These are phyloP conservation scores for Lepidocyrtoides sp. DNA, from an alignment of 2,888 invertebrate species.

Conservation along the genomic window DNA sequence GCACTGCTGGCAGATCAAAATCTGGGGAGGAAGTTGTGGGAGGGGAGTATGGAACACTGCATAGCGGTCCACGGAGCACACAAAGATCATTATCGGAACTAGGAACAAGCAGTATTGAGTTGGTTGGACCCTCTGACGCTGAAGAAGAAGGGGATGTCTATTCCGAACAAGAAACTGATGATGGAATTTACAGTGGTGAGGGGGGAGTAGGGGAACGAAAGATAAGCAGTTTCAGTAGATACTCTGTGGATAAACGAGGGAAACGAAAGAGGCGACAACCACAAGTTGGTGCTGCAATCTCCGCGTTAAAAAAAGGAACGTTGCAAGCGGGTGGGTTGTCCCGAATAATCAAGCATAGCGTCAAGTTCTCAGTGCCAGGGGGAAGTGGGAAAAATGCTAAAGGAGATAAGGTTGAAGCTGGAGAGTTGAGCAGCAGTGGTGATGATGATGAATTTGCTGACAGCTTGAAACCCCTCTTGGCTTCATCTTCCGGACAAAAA, in stretches of 20 bases:
- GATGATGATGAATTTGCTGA: slow-evolving; percentile 40
- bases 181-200: not conserved
- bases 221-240: slow-evolving; percentile 5
- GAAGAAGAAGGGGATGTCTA: not conserved
- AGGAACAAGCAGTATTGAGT: slow-evolving; percentile 2
- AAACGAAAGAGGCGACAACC: not conserved
- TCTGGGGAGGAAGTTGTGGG: not conserved
- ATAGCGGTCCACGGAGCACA: not conserved
- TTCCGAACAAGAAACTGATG: not conserved
- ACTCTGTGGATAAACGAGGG: not conserved
- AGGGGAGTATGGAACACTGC: not conserved
- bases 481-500: too few relatives aligned
- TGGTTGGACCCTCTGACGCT: not conserved
- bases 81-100: not conserved
- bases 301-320: not conserved
- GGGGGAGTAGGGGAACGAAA: not conserved
- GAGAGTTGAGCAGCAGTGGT: not conserved
- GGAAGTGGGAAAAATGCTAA: not conserved
- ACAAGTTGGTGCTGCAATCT: not conserved
- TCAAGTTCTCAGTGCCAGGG: not conserved
- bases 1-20: not conserved
- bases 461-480: too few relatives aligned
- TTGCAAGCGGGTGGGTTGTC: not conserved
- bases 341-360: not conserved
- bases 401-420: not conserved